Evolutionary conservation across 2,888 invertebrate genomes (phyloP), one percentile per base, ranked within the genome.

Genomic region (Xiphydria camelus): DNA sequence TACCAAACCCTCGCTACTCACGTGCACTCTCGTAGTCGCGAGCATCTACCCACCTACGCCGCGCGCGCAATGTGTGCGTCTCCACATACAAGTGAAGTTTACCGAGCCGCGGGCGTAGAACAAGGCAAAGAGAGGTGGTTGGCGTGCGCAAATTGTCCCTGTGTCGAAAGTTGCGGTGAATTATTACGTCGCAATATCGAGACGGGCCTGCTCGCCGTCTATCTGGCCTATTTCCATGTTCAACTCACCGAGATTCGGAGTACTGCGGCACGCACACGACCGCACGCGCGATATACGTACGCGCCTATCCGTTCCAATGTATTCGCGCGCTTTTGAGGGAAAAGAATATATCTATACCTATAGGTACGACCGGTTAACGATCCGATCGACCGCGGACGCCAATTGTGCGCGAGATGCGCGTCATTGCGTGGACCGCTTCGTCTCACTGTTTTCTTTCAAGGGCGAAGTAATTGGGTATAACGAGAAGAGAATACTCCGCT

Each of bases 141-240:
- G 49, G 54, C 48, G 54, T 49, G 54, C 47, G 56, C 59, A 62
- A 64, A 64, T 64, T 61, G 64, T 68, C 62, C 53, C 56, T 50
- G 61, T 59, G 65, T 66, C 65, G 66, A 68, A 69, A 67, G 59
- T 63, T 66, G 64, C 62, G 62, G 63, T 67, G 63, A 69, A 64
- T 68, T 67, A 66, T 67, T 70, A 64, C 68, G 65, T 64, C 67
- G 70, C 63, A 59, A 63, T 65, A 68, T 62, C 66, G 66, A 64
- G 61, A 62, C 57, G 57, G 49, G 54, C 48, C 43, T 36, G 43
- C 37, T n/a, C 43, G 35, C 36, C 35, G 61, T 60, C 64, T 68
- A 68, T 65, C 66, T 68, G 70, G 62, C 70, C 70, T 68, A 70
- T 66, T 70, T 70, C 57, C 68, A 68, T 66, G 64, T 61, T 64